Percentiles rank a stretch among this genome's conserved stretches.
These are phyloP conservation scores for Menidia beryllina DNA, from an alignment of 2,113 vertebrate species.

Conservation along the genomic window DNA sequence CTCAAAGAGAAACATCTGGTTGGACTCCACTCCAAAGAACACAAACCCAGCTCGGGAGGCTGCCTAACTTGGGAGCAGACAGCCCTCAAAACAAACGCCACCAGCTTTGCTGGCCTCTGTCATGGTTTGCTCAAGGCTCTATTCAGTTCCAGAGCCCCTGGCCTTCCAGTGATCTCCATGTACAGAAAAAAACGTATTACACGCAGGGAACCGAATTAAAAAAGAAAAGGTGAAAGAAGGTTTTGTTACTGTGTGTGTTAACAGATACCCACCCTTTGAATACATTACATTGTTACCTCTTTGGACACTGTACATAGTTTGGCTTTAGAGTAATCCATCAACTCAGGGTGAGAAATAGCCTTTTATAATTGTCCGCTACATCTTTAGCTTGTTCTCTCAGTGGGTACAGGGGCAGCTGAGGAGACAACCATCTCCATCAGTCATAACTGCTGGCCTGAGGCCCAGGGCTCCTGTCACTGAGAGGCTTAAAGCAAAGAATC, in stretches of 20 bases:
- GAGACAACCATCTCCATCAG: constrained; percentile 90
- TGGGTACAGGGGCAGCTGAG: constrained; percentile 88
- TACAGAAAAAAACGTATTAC: constrained; percentile 32
- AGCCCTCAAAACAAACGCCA: constrained; percentile 74
- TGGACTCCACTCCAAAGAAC: constrained; percentile 79
- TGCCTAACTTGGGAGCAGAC: constrained; percentile 65
- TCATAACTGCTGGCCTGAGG: constrained; percentile 86
- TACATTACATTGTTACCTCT: constrained; percentile 81
- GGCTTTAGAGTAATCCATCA: constrained; percentile 90
- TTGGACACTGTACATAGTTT: constrained; percentile 89
- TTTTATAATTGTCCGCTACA: constrained; percentile 91
- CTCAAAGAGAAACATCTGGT: constrained; percentile 86
- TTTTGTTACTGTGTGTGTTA: constrained; percentile 39
- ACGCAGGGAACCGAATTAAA: background rate
- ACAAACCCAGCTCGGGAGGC: constrained; percentile 75
- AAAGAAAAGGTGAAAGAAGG: constrained; percentile 51
- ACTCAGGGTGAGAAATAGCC: constrained; percentile 91
- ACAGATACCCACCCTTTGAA: constrained; percentile 51
- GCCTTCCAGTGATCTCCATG: constrained; percentile 34
- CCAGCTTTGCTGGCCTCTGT: constrained; percentile 63
- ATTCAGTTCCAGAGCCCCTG: constrained; percentile 40
- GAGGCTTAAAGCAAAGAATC: constrained; percentile 93
- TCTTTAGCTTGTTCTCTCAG: constrained; percentile 75
- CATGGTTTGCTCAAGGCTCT: constrained; percentile 59
- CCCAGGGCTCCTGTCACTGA: constrained; percentile 93